These are phyloP conservation scores for Prosopocoilus inquinatus DNA, from an alignment of 2,888 invertebrate species.

Conservation along the genomic window DNA sequence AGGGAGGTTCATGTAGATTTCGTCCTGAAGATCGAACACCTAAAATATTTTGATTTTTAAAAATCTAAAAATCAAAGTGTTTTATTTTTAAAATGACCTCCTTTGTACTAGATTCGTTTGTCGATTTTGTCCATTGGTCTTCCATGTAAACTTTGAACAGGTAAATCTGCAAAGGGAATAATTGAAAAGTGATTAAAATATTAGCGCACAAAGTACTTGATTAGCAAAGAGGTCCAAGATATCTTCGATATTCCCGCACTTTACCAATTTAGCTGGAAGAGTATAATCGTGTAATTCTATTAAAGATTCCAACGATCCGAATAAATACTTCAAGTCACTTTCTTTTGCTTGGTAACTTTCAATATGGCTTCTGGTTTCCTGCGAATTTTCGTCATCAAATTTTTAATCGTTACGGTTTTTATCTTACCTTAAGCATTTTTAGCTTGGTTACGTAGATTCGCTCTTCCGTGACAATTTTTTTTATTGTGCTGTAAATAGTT, in stretches of 20 bases:
- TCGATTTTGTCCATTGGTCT: slow-evolving; percentile 17
- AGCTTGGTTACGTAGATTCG: slow-evolving; percentile 13
- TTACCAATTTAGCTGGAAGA: slow-evolving; percentile 1
- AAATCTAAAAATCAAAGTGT: neutral
- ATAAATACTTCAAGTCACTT: slow-evolving; percentile 12
- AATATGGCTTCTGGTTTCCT: slow-evolving; percentile 10
- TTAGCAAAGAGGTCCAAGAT: slow-evolving; percentile 7
- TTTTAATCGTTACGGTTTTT: neutral
- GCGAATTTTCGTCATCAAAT: neutral
- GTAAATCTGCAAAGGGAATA: slow-evolving; percentile 5
- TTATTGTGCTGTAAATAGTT: slow-evolving; percentile 7
- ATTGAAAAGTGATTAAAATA: neutral
- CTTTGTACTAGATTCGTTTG: slow-evolving; percentile 8
- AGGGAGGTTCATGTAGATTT: slow-evolving; percentile 7
- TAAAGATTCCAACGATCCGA: slow-evolving; percentile 10
- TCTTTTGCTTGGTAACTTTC: neutral
- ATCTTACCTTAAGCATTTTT: slow-evolving; percentile 11
- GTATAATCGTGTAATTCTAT: slow-evolving; percentile 9
- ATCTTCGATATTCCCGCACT: slow-evolving; percentile 7
- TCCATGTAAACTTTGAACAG: slow-evolving; percentile 15
- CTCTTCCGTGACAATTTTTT: slow-evolving; percentile 10
- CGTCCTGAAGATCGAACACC: slow-evolving; percentile 6
- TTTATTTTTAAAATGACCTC: slow-evolving; percentile 8
- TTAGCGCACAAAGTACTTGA: slow-evolving; percentile 2
- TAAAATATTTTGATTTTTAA: neutral